These are phyloP conservation scores for Cinara cedri DNA, from an alignment of 2,888 invertebrate species.

Conservation along the genomic window DNA sequence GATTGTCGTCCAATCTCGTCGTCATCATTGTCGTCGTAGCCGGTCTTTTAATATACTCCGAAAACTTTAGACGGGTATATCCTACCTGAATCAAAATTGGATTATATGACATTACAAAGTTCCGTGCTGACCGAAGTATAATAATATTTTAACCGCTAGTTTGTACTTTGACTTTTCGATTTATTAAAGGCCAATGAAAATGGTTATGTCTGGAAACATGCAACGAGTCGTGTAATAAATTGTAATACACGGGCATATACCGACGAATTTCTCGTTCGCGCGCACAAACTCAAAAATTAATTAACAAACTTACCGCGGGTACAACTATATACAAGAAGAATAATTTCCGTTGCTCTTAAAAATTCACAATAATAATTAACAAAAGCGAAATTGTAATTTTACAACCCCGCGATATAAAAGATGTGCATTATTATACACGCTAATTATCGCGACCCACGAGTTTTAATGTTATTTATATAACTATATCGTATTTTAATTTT, in stretches of 20 bases:
- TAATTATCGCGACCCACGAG: constrained; percentile 15
- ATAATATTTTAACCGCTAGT: neutral
- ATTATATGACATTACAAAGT: constrained; percentile 1
- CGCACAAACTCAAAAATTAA: neutral
- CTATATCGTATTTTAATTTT: no score
- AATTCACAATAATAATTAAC: neutral
- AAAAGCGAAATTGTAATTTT: neutral
- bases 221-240: neutral
- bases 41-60: no score
- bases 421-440: neutral
- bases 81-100: no score
- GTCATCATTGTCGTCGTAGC: no score
- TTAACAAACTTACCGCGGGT: neutral
- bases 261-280: neutral
- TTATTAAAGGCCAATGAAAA: neutral
- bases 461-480: neutral
- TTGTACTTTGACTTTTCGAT: neutral
- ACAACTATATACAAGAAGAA: neutral
- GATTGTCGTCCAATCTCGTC: no score
- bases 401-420: neutral
- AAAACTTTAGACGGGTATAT: no score
- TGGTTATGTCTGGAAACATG: no score
- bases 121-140: neutral
- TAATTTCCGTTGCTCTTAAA: constrained; percentile 2
- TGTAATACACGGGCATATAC: neutral